phyloP scores from a whole-genome alignment of 2,797 vertebrate species.

The Acanthurus tractus region DNA sequence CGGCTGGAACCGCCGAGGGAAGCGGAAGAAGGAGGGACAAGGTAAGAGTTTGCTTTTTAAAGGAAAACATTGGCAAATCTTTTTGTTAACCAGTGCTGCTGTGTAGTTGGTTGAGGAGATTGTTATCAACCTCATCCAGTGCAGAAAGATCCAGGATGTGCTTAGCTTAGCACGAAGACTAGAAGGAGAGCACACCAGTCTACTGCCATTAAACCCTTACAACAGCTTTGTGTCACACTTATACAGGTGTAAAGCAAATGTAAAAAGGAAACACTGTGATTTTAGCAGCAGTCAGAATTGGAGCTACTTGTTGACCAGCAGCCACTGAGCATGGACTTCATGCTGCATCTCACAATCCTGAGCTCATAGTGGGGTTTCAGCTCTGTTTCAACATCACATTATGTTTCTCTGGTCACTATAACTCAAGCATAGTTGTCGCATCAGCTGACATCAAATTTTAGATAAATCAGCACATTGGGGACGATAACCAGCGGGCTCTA shows the following conservation, averaged over 20 bases:
- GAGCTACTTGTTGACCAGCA: not conserved
- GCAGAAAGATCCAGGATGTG: not conserved
- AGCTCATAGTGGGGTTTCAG: not conserved
- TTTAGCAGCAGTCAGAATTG: not conserved
- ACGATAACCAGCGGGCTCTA: not conserved
- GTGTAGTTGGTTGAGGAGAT: too few species aligned
- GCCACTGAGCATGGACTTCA: too few species aligned
- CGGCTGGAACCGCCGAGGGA: slow-evolving; percentile 54
- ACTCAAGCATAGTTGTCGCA: not conserved
- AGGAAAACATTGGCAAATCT: not conserved
- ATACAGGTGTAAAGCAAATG: not conserved
- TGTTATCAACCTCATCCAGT: not conserved
- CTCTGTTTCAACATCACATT: not conserved
- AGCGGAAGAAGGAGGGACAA: slow-evolving; percentile 62
- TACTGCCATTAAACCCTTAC: too few species aligned
- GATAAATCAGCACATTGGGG: not conserved
- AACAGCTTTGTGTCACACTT: too few species aligned
- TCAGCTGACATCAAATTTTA: too few species aligned
- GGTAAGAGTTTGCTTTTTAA: slow-evolving; percentile 55
- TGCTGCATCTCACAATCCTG: too few species aligned
- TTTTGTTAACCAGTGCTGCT: too few species aligned
- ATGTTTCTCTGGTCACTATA: not conserved
- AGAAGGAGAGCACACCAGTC: not conserved
- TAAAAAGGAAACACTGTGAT: not conserved
- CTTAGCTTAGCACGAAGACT: not conserved